Conservation (phyloP, 2,797 vertebrate species). For the Catharus ustulatus region DNA sequence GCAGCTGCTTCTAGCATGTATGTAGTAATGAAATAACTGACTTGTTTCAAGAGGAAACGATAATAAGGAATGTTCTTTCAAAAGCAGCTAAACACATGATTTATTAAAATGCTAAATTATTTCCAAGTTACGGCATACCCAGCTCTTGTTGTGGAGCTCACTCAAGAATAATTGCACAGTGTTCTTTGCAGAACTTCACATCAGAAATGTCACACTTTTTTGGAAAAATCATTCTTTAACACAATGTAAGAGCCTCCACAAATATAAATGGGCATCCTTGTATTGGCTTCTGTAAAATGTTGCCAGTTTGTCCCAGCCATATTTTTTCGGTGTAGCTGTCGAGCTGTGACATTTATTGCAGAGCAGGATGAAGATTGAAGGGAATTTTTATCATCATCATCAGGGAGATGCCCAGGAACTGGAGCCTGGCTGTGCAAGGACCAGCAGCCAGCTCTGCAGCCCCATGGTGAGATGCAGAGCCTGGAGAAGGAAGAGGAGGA, state of each 20-base stretch:
- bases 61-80: conserved; percentile 14
- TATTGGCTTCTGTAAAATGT: background rate
- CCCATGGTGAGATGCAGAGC: fast-evolving
- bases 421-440: background rate
- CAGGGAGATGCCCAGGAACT: background rate
- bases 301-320: fast-evolving
- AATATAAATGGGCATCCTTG: background rate
- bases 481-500: background rate
- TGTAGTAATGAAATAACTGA: background rate
- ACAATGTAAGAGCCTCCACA: background rate
- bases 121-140: conserved; percentile 6
- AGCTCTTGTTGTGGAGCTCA: background rate
- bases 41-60: background rate
- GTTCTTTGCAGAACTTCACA: background rate
- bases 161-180: conserved; percentile 14
- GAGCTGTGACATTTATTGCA: background rate
- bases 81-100: conserved; percentile 8
- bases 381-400: background rate
- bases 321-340: background rate
- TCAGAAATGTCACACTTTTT: background rate
- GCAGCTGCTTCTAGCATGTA: background rate
- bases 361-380: background rate
- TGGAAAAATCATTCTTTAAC: background rate
- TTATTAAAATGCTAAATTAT: conserved; percentile 40
- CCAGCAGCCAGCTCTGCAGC: background rate